Conservation (phyloP, 2,888 invertebrate genomes). For the Laspeyria flexula region DNA sequence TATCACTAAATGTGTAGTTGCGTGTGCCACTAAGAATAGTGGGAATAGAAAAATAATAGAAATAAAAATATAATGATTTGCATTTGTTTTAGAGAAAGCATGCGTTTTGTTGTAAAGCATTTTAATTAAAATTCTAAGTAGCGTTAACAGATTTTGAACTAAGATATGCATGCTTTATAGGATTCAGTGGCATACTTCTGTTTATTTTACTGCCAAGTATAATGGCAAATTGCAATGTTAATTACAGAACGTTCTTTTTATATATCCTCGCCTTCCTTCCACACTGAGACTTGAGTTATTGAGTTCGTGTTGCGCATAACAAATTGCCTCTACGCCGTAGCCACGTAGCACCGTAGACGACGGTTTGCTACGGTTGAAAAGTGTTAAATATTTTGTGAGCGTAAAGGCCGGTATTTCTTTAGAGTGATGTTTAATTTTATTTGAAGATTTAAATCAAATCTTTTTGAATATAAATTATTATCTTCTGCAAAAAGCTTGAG, state of each 20-base stretch:
- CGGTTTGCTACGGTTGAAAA: constrained; percentile 38
- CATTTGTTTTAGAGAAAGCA: neutral
- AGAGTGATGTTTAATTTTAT: constrained; percentile 9
- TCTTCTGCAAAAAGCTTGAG: too few relatives aligned
- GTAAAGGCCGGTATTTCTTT: constrained; percentile 5
- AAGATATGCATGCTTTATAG: constrained; percentile 37
- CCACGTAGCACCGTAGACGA: constrained; percentile 51
- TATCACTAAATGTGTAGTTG: too few relatives aligned
- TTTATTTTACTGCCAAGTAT: constrained; percentile 40
- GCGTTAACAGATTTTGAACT: constrained; percentile 31
- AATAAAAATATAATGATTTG: too few relatives aligned
- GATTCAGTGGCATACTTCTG: constrained; percentile 38
- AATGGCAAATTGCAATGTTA: constrained; percentile 57
- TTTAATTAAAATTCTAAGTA: constrained; percentile 29
- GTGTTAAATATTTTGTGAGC: constrained; percentile 29
- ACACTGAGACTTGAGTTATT: constrained; percentile 68
- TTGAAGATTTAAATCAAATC: constrained; percentile 6
- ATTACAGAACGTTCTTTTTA: constrained; percentile 62
- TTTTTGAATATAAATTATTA: too few relatives aligned
- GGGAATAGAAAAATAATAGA: too few relatives aligned
- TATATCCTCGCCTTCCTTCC: constrained; percentile 60
- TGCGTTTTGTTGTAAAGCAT: neutral
- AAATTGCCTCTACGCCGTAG: constrained; percentile 60
- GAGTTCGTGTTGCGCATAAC: constrained; percentile 68
- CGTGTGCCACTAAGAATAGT: too few relatives aligned